Evolutionary conservation across 1,140 invertebrate species (phyloP), one percentile per base, ranked within the genome.

Genomic region (Drosophila yakuba): DNA sequence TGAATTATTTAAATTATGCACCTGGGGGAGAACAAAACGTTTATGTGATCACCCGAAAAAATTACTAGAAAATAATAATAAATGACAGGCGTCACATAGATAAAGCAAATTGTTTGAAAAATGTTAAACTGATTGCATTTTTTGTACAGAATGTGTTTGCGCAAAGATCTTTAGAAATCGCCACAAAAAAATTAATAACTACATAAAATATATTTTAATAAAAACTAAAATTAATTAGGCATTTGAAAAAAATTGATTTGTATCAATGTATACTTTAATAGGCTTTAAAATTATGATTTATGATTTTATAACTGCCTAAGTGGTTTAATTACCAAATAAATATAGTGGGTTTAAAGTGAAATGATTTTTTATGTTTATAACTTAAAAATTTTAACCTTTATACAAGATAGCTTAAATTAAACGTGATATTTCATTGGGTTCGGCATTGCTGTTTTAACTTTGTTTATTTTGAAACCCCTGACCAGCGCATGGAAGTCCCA

Each of bases 1-100:
- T 59, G 48, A 68, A 72, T 80, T 80, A 80, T 80, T 74, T 48
- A 69, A 80, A 63, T 71, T 71, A 77, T 54, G 15, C 54, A 69
- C 64, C 47, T 39, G 43, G 55, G 44, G 51, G 52, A 57, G 20
- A 12, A 39, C 38, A 63, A 74, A 64, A 35, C 59, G 15, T 20
- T 52, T 54, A 35, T 25, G n/a, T n/a, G 11, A 2, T 15, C 3
- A 3, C n/a, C 5, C 35, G 17, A 52, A 69, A 20, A 54, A 74
- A 47, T 55, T 35, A 62, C 14, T 23, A 17, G 17, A 32, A 23
- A 52, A 32, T 28, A 41, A 35, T 35, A 15, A 50, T 44, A 28
- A 43, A 43, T 67, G 17, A 44, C 14, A 7, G 1, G 12, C n/a
- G 11, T 1, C 6, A 45, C 11, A 25, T 11, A 17, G 41, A 61